Conservation (phyloP, 2,888 invertebrate species). For the Drosophila gaucha region DNA sequence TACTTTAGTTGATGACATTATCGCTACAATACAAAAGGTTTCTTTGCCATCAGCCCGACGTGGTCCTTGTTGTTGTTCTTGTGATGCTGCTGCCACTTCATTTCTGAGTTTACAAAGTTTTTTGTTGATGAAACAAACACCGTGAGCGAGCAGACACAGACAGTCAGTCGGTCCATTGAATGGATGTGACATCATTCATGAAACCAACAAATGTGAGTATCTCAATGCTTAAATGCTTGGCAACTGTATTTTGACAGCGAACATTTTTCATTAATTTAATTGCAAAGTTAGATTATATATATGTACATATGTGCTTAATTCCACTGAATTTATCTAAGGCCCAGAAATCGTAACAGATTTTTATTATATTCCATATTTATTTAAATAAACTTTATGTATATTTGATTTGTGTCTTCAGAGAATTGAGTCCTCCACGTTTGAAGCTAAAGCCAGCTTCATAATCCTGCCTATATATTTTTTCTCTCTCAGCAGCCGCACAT, state of each 20-base stretch:
- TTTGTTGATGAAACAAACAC: conserved; percentile 48
- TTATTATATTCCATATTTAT: neutral
- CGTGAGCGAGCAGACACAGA: conserved; percentile 20
- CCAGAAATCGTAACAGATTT: neutral
- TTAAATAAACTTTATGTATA: neutral
- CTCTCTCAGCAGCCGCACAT: conserved; percentile 20
- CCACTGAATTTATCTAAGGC: conserved; percentile 5
- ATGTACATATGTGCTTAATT: too few relatives aligned
- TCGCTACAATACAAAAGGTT: conserved; percentile 70
- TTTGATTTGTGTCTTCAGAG: neutral
- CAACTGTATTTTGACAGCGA: conserved; percentile 34
- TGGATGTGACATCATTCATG: conserved; percentile 28
- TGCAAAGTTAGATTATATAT: conserved; percentile 20
- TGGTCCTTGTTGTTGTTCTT: conserved; percentile 7
- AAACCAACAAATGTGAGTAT: conserved; percentile 24
- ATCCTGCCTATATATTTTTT: conserved; percentile 8
- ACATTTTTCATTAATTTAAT: conserved; percentile 62
- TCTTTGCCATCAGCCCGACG: conserved; percentile 22
- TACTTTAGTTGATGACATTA: conserved; percentile 77
- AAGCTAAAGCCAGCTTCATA: fast-evolving
- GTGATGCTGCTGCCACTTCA: conserved; percentile 36
- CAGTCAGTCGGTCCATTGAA: conserved; percentile 19
- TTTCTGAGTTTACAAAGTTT: conserved; percentile 46
- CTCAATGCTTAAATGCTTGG: conserved; percentile 12
- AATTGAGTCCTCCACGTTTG: fast-evolving